Evolutionary conservation across 2,113 vertebrate species (phyloP), one percentile per base, ranked within the genome.

Genomic region (Narcine bancroftii): DNA sequence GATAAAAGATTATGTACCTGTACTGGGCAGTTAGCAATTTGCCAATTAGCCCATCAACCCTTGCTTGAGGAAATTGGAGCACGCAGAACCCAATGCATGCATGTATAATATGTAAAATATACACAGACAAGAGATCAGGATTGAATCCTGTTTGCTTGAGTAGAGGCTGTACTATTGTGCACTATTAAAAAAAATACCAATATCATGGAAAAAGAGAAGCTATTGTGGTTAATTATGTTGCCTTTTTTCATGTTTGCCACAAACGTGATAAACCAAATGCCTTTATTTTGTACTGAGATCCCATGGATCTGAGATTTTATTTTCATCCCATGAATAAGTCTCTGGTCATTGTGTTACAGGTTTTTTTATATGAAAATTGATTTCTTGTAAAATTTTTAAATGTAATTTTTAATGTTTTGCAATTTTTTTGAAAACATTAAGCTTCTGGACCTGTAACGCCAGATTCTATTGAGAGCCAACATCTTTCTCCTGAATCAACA

Each of bases 391-490:
- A 39, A 15, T 79, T 56, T 33, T 26, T 87, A 19, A 87, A 60
- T 21, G 33, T 87, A 60, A 2, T 73, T 92, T 89, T 93, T 85
- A 36, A 87, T 15, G 6, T 87, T 75, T 39, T 87, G 33, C 29
- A 87, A 87, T 87, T 36, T 79, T 60, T 83, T 24, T n/a, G n/a
- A 85, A 19, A 33, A 10, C 93, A 92, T 76, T 87, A 92, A 99
- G 97, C 97, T 77, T 99, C 98, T 0, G 98, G 98, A 71, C 98
- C 99, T 26, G 97, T 97, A 81, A 99, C 99, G 53, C 99, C 99
- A 0, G 99, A 99, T 94, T 99, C 98, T 0, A 95, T 97, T 6
- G 99, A 99, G 94, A 98, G 97, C 93, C 98, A 99, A 92, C 98
- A 98, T 83, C 96, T 99, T 93, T 99, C 98, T 93, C 98, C 99